Conservation (phyloP, 2,113 vertebrate genomes). For the Brachypodius melanocephalos region DNA sequence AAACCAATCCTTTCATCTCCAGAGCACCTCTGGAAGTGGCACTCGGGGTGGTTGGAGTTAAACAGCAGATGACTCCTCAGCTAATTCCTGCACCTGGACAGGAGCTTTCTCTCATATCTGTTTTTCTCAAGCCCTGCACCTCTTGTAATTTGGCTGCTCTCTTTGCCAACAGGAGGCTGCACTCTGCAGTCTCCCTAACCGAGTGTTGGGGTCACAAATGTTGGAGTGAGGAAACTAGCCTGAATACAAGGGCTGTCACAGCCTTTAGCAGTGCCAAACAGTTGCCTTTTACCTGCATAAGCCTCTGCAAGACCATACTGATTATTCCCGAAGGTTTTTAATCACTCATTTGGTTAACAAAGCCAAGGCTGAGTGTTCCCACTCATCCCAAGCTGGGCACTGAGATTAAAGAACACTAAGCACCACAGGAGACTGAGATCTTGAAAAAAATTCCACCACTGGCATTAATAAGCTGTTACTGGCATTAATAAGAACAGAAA, state of each 20-base stretch:
- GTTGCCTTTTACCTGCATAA: not conserved
- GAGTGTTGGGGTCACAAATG: rapidly evolving
- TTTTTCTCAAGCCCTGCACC: not conserved
- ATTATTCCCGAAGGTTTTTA: not conserved
- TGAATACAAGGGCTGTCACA: not conserved
- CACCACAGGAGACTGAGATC: rapidly evolving
- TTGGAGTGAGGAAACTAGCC: not conserved
- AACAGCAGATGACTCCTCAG: not conserved
- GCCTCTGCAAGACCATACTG: not conserved
- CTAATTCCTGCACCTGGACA: not conserved
- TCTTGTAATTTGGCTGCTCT: rapidly evolving
- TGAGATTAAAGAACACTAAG: not conserved
- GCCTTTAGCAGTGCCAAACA: not conserved
- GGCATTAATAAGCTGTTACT: not conserved
- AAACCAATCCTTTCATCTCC: not conserved
- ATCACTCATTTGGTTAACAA: not conserved
- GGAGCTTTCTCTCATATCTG: not conserved
- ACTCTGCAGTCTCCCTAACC: not conserved
- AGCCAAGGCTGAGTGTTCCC: not conserved
- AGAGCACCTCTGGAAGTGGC: not conserved
- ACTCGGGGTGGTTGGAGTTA: rapidly evolving
- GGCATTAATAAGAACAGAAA: not conserved
- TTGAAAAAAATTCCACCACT: not conserved
- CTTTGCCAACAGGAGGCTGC: not conserved
- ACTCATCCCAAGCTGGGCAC: not conserved